These are phyloP conservation scores for Rotaria magnacalcarata DNA, from an alignment of 2,888 invertebrate genomes.

Conservation along the genomic window DNA sequence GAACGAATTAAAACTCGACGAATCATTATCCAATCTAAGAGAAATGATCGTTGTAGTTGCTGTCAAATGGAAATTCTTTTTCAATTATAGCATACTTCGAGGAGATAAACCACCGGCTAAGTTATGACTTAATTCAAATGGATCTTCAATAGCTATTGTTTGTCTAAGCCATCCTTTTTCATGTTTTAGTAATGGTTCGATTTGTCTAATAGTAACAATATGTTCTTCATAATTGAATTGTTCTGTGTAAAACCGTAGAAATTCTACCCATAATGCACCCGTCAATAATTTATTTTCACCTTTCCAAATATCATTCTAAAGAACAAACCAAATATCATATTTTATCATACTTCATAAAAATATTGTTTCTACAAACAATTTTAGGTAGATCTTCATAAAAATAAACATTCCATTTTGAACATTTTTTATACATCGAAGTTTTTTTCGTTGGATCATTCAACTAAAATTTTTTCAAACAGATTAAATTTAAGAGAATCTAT, in stretches of 20 bases:
- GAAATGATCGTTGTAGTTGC: neutral
- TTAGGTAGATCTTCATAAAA: neutral
- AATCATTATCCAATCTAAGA: slow-evolving; percentile 9
- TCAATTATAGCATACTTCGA: slow-evolving; percentile 58
- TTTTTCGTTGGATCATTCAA: neutral
- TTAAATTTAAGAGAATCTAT: too few relatives aligned
- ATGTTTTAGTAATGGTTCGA: slow-evolving; percentile 60
- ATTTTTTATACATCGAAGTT: neutral
- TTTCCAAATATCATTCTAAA: slow-evolving; percentile 59
- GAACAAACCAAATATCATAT: neutral
- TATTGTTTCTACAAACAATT: neutral
- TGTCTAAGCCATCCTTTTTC: slow-evolving; percentile 64
- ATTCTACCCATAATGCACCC: slow-evolving; percentile 63
- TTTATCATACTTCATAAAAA: too few relatives aligned
- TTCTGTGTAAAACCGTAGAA: slow-evolving; percentile 64
- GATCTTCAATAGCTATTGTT: slow-evolving; percentile 66
- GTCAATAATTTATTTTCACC: slow-evolving; percentile 59
- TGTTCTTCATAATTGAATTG: slow-evolving; percentile 61
- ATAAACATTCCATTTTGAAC: slow-evolving; percentile 13
- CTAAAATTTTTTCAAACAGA: slow-evolving; percentile 38
- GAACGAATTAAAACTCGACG: slow-evolving; percentile 34
- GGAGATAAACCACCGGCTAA: slow-evolving; percentile 63
- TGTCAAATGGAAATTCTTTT: neutral
- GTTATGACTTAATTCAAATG: slow-evolving; percentile 65
- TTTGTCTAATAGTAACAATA: slow-evolving; percentile 62